Conservation (phyloP, 2,113 vertebrate genomes). For the Tursiops truncatus region DNA sequence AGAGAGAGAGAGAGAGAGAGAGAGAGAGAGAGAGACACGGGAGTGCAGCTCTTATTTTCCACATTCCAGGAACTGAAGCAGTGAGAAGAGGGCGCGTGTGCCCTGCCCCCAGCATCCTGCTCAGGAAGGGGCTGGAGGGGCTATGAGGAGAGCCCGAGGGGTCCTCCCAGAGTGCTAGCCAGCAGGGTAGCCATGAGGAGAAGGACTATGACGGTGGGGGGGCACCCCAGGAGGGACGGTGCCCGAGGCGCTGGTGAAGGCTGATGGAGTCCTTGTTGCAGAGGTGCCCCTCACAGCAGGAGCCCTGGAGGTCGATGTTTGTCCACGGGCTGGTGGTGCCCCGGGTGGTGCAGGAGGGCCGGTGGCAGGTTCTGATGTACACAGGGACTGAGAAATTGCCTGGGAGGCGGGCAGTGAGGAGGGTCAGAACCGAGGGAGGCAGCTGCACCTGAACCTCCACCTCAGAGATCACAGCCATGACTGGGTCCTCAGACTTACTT, state of each 20-base stretch:
- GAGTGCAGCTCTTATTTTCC: not conserved
- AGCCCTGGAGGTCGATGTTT: conserved; percentile 66
- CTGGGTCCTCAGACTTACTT: not conserved
- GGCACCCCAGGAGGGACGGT: accelerated
- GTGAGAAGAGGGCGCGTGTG: accelerated
- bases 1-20: no score
- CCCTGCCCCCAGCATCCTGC: not conserved
- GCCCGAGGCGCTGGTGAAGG: accelerated
- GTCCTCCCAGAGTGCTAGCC: not conserved
- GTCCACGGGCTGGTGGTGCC: conserved; percentile 75
- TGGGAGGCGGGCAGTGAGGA: not conserved
- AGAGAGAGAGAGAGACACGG: not conserved
- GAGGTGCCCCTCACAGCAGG: conserved; percentile 54
- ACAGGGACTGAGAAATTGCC: conserved; percentile 70
- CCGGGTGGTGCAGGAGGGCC: conserved; percentile 39
- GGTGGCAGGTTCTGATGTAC: conserved; percentile 64
- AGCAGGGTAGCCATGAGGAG: not conserved
- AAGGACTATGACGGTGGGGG: accelerated
- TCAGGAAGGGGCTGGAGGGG: not conserved
- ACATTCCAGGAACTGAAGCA: not conserved
- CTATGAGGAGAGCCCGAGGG: not conserved
- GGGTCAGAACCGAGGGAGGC: not conserved
- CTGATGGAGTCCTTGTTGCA: conserved; percentile 15
- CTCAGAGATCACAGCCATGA: not conserved
- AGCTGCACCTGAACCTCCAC: not conserved